Base-by-base conservation (phyloP, 2,113 vertebrate species). In the Athene cunicularia region DNA sequence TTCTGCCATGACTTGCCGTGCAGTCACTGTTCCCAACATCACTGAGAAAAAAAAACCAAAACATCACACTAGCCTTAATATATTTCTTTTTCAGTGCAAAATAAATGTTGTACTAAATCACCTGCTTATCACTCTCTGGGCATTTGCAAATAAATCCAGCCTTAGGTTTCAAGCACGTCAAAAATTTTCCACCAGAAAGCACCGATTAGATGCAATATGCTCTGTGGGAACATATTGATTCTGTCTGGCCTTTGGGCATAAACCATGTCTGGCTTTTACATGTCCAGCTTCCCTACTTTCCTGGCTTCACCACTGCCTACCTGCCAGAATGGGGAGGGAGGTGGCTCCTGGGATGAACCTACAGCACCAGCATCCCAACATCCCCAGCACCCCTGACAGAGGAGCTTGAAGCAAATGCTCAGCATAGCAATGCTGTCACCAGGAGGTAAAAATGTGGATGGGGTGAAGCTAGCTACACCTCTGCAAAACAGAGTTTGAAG, bases 71-170 rank as follows among this genome's bases (percentile, higher is more conserved):
- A 60, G 22, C 37, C 22, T 91, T 49, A 67, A 50, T 39, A 39
- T n/a, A 62, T 85, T 90, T 88, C n/a, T 90, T 90, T 71, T 71
- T 45, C 52, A 55, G 30, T 55, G 70, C 22, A 77, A 87, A 94
- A 87, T 33, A 87, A 87, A 94, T 77, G 56, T 74, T 88, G 37
- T 50, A 39, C 80, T 91, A 93, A 80, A 88, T 86, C 86, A 88
- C 72, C 53, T 95, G 81, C 88, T 94, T 95, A 91, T 91, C 85
- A 85, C 58, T 90, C 67, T 63, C 73, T 60, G 66, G 86, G 39
- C 79, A 84, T 23, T 92, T 88, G 80, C 63, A 96, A 92, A 96
- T 90, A 96, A 92, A 86, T 67, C 73, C 88, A 86, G 71, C 24
- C 43, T 79, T 47, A 26, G 41, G 49, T 83, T 94, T 88, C 72